Conservation (phyloP, 2,888 invertebrate species). For the Amiota mariae region DNA sequence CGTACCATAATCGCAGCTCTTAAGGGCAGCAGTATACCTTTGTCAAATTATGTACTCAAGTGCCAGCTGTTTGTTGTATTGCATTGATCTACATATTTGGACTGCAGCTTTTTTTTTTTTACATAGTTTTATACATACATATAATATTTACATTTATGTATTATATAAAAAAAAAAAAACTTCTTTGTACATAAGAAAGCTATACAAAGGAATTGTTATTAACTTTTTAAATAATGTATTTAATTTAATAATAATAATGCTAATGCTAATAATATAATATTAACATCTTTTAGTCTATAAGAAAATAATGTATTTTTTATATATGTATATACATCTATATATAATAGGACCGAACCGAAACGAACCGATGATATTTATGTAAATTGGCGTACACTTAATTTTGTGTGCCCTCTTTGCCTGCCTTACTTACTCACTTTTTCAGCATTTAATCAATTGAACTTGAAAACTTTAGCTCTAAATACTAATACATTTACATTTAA, state of each 20-base stretch:
- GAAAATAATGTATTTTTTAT: neutral
- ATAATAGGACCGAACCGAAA: no score
- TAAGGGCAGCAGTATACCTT: neutral
- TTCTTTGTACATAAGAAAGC: slow-evolving; percentile 8
- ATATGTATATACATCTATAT: neutral
- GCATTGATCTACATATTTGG: neutral
- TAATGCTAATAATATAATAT: neutral
- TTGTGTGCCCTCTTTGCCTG: neutral
- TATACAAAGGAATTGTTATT: slow-evolving; percentile 23
- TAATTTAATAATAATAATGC: neutral
- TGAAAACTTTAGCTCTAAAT: no score
- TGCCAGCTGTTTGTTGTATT: slow-evolving; percentile 6
- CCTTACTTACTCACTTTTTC: neutral
- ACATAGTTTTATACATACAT: neutral
- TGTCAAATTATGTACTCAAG: slow-evolving; percentile 10
- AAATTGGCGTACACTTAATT: neutral
- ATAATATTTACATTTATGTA: no score
- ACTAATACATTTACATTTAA: no score
- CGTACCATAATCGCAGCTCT: slow-evolving; percentile 4
- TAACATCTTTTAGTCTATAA: neutral
- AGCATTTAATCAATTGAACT: no score
- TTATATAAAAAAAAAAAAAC: no score
- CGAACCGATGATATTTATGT: neutral
- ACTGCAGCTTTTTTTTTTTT: slow-evolving; percentile 15
- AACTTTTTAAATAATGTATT: slow-evolving; percentile 21